Base-by-base conservation (phyloP, 1,140 invertebrate species). In the Trissolcus basalis region DNA sequence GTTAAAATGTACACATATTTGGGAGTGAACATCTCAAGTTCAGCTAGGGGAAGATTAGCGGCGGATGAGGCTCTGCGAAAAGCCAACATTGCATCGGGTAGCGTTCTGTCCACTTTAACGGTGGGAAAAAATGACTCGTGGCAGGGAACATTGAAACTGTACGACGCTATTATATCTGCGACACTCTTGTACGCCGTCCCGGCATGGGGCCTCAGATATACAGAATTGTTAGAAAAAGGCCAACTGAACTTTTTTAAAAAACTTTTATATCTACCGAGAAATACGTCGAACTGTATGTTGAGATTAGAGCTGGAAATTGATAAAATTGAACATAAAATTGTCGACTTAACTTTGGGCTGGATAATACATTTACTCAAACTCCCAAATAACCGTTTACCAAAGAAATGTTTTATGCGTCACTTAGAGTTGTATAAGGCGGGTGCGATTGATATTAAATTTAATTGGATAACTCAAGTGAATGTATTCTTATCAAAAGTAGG, bases 171-270 rank as follows among this genome's bases (percentile, higher is more conserved):
- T 11, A 47, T 65, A 0, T 19, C 19, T 2, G 15, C 61, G 4
- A 58, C 50, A 0, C 33, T 68, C 9, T 35, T 77, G 11, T 71
- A 77, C 13, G 63, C 60, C 0, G 47, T 54, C 13, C 64, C 43
- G 2, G 49, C 33, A 10, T 77, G 73, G 67, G 59, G 67, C 9
- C 48, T 65, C 10, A 11, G 27, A 36, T 68, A 69, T 32, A 9
- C 32, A 1, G 41, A 54, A 9, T 11, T 53, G 8, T 15, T 76
- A 1, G 59, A 69, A 64, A 58, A 13, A 27, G 53, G 35, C 12
- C 64, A 76, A 50, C 27, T 48, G 0, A 36, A 51, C n/a, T 76
- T 63, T 41, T 69, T 69, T 27, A 76, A 76, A 43, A 39, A 47
- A 19, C n/a, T 64, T 9, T 48, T 69, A 1, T 36, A 12, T 10